These are phyloP conservation scores for Glossophaga mutica DNA, from an alignment of 2,797 vertebrate genomes.

Conservation along the genomic window DNA sequence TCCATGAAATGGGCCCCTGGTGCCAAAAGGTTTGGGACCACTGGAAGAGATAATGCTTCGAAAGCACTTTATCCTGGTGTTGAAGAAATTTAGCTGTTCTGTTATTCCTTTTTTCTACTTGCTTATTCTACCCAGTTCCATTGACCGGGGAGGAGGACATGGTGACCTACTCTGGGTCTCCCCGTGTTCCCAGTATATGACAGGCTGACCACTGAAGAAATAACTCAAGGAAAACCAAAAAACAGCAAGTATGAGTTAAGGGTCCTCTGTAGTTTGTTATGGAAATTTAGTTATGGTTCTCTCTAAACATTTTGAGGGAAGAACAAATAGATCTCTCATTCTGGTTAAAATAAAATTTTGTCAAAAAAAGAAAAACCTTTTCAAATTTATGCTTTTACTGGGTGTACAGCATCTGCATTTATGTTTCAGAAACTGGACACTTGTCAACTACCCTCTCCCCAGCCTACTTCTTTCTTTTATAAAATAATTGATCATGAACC, in stretches of 20 bases:
- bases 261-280: not conserved
- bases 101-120: not conserved
- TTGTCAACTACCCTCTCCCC: not conserved
- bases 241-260: not conserved
- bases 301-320: not conserved
- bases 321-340: not conserved
- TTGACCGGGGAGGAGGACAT: not conserved
- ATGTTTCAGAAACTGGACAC: not conserved
- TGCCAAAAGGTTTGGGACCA: not conserved
- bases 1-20: not conserved
- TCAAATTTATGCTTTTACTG: not conserved
- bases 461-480: not conserved
- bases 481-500: not conserved
- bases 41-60: not conserved
- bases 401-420: not conserved
- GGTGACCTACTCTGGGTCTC: not conserved
- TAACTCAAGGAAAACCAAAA: not conserved
- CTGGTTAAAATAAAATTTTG: not conserved
- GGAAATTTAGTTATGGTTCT: not conserved
- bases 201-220: not conserved
- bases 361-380: not conserved
- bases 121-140: not conserved
- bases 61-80: not conserved
- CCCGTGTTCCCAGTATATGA: not conserved
- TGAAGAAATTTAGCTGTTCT: not conserved